phyloP scores from a whole-genome alignment of 2,797 vertebrate genomes.

The Darevskia nairensis region DNA sequence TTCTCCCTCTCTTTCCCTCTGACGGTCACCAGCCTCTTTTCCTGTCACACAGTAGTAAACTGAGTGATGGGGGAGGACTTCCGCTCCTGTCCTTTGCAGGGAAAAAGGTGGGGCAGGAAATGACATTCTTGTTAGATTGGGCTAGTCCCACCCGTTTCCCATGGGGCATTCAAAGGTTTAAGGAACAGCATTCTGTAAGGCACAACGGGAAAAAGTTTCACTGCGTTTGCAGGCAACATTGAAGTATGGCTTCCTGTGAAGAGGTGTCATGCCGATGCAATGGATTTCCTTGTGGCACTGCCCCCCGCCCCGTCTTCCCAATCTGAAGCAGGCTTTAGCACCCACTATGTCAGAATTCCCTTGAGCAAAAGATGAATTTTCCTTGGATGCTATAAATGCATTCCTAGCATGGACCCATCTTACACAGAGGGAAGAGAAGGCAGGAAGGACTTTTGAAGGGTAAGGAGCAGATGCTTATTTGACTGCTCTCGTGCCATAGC shows the following conservation, averaged over 20 bases:
- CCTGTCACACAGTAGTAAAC: too few species aligned
- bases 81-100: not conserved
- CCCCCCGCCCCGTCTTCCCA: not conserved
- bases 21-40: not conserved
- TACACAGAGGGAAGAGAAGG: not conserved
- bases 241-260: not conserved
- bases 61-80: not conserved
- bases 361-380: not conserved
- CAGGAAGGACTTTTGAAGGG: constrained; percentile 33
- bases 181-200: not conserved
- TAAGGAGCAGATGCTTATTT: not conserved
- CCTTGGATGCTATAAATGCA: not conserved
- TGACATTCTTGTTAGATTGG: not conserved
- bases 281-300: too few species aligned
- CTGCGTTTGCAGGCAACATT: not conserved
- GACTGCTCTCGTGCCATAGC: not conserved
- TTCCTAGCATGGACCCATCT: not conserved
- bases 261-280: not conserved
- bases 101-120: not conserved
- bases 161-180: not conserved
- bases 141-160: not conserved
- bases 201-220: not conserved
- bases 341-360: not conserved
- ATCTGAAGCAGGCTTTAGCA: not conserved
- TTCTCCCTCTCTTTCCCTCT: too few species aligned